Conservation (phyloP, 2,888 invertebrate species). For the Clivina fossor region DNA sequence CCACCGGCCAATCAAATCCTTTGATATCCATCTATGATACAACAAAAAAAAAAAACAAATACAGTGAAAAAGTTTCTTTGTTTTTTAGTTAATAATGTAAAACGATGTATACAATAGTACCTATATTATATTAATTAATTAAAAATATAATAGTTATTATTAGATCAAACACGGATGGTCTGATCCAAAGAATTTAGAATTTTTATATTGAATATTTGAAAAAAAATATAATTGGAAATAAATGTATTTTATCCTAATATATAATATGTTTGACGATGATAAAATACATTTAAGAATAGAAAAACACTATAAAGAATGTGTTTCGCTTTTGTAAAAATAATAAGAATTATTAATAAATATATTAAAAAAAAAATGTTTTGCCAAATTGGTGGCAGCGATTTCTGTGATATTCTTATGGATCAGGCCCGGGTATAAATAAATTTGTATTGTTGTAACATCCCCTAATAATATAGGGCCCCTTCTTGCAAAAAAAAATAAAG, state of each 20-base stretch:
- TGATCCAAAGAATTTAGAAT: constrained; percentile 54
- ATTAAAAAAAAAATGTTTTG: constrained; percentile 22
- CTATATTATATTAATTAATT: constrained; percentile 31
- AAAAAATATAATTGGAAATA: too few relatives aligned
- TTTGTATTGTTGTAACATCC: constrained; percentile 18
- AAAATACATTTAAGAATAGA: constrained; percentile 29
- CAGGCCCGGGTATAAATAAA: constrained; percentile 47
- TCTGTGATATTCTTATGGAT: constrained; percentile 57
- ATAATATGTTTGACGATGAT: constrained; percentile 25
- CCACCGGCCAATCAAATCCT: too few relatives aligned
- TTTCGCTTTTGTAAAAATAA: constrained; percentile 23
- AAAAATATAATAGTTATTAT: constrained; percentile 22
- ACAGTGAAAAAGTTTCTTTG: too few relatives aligned
- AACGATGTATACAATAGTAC: constrained; percentile 30
- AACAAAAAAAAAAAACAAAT: neutral
- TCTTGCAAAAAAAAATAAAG: too few relatives aligned
- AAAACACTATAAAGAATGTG: constrained; percentile 15
- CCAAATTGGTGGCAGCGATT: constrained; percentile 43
- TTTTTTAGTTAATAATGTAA: constrained; percentile 28
- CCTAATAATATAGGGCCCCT: too few relatives aligned
- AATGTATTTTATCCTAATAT: constrained; percentile 30
- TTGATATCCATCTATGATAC: constrained; percentile 3
- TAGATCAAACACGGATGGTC: constrained; percentile 46
- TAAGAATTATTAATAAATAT: constrained; percentile 26
- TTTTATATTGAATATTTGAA: constrained; percentile 44